Evolutionary conservation across 1,140 invertebrate species (phyloP), one percentile per base, ranked within the genome.

Genomic region (Planococcus citri): DNA sequence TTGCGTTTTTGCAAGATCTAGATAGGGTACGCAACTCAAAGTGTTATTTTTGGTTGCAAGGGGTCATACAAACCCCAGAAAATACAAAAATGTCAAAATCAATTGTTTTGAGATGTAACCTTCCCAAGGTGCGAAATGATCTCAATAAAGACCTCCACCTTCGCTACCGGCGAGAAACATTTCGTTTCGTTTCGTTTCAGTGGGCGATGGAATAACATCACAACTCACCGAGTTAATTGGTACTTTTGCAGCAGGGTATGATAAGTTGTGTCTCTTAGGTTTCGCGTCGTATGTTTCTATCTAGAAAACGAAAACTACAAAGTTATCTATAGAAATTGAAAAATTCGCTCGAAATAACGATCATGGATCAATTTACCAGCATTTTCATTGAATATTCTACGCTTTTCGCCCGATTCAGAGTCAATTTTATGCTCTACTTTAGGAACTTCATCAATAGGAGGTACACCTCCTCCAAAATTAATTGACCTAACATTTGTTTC

Each of bases 371-470:
- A 51, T n/a, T 6, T 51, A 51, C 41, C 41, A 51, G 4, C 12
- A 27, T 69, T 41, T 69, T 69, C 68, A 17, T 37, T 29, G n/a
- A 22, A 8, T 10, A 51, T 69, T 25, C 20, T 68, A 41, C 70
- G 68, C 21, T 57, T 64, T 6, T 27, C 57, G 33, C 58, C 69
- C 41, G 25, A 33, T 68, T 83, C 81, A 72, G 82, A 80, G 75
- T 85, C 69, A 76, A 85, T 84, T 78, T 86, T 82, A 72, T 87
- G 76, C 79, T 86, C 84, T 68, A 87, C 84, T 74, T 84, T 85
- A 73, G 86, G 86, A 73, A 87, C 80, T 80, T 87, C 85, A 74
- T 73, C 71, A 38, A 60, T 60, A 9, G 82, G 84, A 73, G 84
- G 82, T 61, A 85, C 84, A 72, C 86, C 72, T 80, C 78, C 70